A percentile compares a stretch with the other conserved stretches of the same genome.
Conservation (phyloP, 2,888 invertebrate genomes). For the Orthonevra nobilis region DNA sequence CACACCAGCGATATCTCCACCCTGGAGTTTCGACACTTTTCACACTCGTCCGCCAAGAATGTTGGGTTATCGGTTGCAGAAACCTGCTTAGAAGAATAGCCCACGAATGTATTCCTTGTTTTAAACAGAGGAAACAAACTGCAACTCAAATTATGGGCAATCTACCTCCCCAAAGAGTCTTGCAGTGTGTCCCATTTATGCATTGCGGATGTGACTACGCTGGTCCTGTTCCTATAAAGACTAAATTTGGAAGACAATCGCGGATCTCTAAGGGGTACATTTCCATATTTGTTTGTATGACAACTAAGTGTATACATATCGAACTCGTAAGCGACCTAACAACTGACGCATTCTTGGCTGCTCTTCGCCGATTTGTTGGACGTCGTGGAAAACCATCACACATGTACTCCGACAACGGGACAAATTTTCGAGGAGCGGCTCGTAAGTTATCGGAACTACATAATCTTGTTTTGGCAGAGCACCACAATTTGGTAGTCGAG, state of each 20-base stretch:
- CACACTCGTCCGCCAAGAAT: slow-evolving; percentile 2
- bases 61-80: not conserved
- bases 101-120: not conserved
- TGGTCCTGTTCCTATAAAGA: not conserved
- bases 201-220: not conserved
- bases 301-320: not conserved
- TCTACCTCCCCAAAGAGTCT: not conserved
- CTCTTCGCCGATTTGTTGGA: slow-evolving; percentile 10
- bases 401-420: too few relatives aligned
- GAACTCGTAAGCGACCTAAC: slow-evolving; percentile 18
- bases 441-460: too few relatives aligned
- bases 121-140: not conserved
- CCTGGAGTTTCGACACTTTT: slow-evolving; percentile 4
- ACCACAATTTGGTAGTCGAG: too few relatives aligned
- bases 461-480: too few relatives aligned
- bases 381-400: slow-evolving; percentile 7
- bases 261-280: not conserved
- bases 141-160: not conserved
- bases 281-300: slow-evolving; percentile 1
- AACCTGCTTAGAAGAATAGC: not conserved
- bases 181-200: not conserved
- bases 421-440: too few relatives aligned
- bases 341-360: slow-evolving; percentile 11
- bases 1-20: slow-evolving; percentile 14
- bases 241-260: not conserved